Base-by-base conservation (phyloP, 2,113 vertebrate species). In the Solea solea region DNA sequence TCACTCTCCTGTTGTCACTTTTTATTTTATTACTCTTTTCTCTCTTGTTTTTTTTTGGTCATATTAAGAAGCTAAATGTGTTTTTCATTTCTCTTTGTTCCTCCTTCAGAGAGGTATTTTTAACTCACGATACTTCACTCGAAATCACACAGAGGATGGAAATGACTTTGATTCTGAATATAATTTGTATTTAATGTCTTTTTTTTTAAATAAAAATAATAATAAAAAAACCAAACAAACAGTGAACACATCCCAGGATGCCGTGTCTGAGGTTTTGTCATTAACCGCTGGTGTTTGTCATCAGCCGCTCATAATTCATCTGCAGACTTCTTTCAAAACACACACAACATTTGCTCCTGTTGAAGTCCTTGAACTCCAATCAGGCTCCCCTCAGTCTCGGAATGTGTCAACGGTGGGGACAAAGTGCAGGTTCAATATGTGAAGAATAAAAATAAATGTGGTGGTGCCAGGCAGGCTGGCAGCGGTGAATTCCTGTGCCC, bases 101-200 rank as follows among this genome's bases (percentile, higher is more conserved):
- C 89, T 89, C 75, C 73, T 92, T 86, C 72, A 69, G 86, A 83
- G 71, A 76, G 61, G 65, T 83, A 71, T 14, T 88, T 72, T 84
- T 86, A 69, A 80, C 80, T 83, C 61, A 89, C 89, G 75, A 88
- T 89, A 90, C 82, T 90, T 86, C 92, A 85, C 83, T 91, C 91
- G 80, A 92, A 86, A 87, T 92, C 87, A 91, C 86, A 93, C 84
- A 88, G 69, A 90, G 82, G 89, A 90, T 88, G 68, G 73, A 89
- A 90, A 88, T 84, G 63, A 88, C 88, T 90, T 88, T 92, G 81
- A 83, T 92, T 91, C 77, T 90, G 74, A 87, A 77, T 92, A 89
- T 93, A 78, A 91, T 91, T 93, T 93, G 90, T 93, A 93, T 94
- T 94, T 94, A 92, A 93, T 93, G 88, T 90, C 74, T 86, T 91